Percentiles rank a stretch among this genome's conserved stretches.
Conservation (phyloP, 2,797 vertebrate species). For the Clarias laeviceps region DNA sequence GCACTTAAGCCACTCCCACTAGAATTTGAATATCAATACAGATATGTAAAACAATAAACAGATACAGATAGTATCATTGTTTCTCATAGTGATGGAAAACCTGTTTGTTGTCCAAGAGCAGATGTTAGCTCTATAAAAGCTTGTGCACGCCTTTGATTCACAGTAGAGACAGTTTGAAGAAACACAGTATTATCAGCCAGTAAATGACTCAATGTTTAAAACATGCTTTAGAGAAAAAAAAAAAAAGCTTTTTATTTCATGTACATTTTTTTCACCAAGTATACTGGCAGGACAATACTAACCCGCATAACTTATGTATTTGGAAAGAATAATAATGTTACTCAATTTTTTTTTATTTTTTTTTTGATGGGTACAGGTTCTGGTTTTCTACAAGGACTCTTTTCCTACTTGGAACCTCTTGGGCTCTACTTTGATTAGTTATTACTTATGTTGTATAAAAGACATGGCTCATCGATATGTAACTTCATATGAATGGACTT, state of each 20-base stretch:
- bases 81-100: not conserved
- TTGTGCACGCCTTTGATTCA: not conserved
- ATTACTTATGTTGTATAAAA: not conserved
- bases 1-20: not conserved
- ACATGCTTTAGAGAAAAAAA: not conserved
- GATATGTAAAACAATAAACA: not conserved
- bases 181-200: not conserved
- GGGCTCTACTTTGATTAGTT: not conserved
- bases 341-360: not conserved
- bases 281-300: not conserved
- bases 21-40: not conserved
- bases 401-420: not conserved
- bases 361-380: not conserved
- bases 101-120: constrained; percentile 9
- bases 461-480: not conserved
- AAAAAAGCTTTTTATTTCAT: not conserved
- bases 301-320: not conserved
- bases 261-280: not conserved
- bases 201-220: not conserved
- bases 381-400: not conserved
- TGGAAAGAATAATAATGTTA: not conserved
- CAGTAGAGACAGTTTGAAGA: not conserved
- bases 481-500: not conserved
- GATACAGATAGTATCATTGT: not conserved
- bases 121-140: not conserved